Conservation (phyloP, 2,797 vertebrate genomes). For the Nannoperca obscura region DNA sequence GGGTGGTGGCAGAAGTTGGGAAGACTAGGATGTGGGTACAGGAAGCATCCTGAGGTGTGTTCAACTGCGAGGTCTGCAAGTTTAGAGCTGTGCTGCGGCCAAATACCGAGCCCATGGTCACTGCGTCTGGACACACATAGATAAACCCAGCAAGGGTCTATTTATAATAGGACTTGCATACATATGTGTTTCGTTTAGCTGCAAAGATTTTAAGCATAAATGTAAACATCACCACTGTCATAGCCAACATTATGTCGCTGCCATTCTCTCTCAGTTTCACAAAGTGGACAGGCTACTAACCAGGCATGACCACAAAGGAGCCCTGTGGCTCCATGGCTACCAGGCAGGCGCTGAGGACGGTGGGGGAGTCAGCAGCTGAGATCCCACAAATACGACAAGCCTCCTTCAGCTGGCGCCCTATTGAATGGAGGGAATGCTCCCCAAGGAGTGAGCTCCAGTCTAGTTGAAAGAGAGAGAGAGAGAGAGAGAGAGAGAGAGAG, state of each 20-base stretch:
- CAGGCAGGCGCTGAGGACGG: conserved; percentile 97
- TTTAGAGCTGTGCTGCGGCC: conserved; percentile 97
- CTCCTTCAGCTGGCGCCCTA: conserved; percentile 95
- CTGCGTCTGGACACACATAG: conserved; percentile 86
- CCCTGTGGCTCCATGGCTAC: conserved; percentile 99
- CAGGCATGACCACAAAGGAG: conserved; percentile 98
- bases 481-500: not conserved
- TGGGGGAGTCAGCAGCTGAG: conserved; percentile 93
- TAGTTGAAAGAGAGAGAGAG: conserved; percentile 55
- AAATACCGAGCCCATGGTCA: conserved; percentile 98
- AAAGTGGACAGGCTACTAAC: conserved; percentile 72
- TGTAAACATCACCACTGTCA: not conserved
- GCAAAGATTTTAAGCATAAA: not conserved
- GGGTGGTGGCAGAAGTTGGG: conserved; percentile 96
- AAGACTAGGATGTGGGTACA: conserved; percentile 99
- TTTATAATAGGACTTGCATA: not conserved
- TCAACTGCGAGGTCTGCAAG: conserved; percentile 97
- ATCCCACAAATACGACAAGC: conserved; percentile 96
- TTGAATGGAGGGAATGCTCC: conserved; percentile 95
- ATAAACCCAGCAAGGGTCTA: conserved; percentile 15
- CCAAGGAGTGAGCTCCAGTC: conserved; percentile 98
- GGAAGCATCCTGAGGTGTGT: conserved; percentile 97
- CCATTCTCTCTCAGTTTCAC: not conserved
- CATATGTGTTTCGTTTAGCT: not conserved
- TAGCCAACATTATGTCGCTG: not conserved